phyloP scores from a whole-genome alignment of 1,140 invertebrate genomes.

The Cherax destructor region DNA sequence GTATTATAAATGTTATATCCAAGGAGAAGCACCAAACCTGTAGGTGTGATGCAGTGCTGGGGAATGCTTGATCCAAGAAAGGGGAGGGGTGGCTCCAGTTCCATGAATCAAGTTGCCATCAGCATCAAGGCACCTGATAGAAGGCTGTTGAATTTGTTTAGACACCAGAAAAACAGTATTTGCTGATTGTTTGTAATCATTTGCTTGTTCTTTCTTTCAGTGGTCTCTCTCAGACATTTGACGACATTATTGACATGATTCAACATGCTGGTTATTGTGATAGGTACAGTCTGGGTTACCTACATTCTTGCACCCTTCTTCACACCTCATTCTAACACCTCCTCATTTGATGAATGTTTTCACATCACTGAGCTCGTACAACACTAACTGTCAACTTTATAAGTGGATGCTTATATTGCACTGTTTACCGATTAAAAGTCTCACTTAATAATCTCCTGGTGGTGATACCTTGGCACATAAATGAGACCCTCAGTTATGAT shows the following conservation, averaged over 20 bases:
- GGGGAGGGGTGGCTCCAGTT: no score
- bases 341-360: not conserved
- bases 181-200: not conserved
- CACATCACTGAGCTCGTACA: not conserved
- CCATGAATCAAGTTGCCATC: no score
- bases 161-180: no score
- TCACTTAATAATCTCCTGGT: not conserved
- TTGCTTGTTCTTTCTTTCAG: conserved; percentile 52
- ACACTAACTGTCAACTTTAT: not conserved
- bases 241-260: conserved; percentile 66
- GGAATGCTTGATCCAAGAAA: no score
- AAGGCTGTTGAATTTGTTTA: no score
- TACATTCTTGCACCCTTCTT: conserved; percentile 1
- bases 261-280: conserved; percentile 57
- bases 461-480: no score
- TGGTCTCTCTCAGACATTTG: conserved; percentile 52
- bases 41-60: no score
- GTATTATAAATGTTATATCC: no score
- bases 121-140: no score
- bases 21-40: no score
- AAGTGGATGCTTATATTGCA: not conserved
- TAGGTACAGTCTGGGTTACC: conserved; percentile 53
- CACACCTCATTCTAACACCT: not conserved
- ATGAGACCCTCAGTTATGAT: no score
- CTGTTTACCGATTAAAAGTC: not conserved